Evolutionary conservation across 2,888 invertebrate genomes (phyloP).

Genomic region (Pharmacophagus antenor): DNA sequence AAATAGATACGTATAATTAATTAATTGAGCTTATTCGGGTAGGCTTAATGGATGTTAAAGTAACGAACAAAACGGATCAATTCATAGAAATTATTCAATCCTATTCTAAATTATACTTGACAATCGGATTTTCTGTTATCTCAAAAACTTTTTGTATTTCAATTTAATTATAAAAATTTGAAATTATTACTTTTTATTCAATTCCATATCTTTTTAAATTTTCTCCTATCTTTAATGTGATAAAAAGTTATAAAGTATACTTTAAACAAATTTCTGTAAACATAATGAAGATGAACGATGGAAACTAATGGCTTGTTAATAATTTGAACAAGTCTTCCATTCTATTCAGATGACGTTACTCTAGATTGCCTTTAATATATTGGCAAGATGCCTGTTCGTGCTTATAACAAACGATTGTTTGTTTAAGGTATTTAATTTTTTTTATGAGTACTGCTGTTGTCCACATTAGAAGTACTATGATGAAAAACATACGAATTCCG

Average conservation of each 20-base stretch:
- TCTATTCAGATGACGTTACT: slow-evolving; percentile 17
- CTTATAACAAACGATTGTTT: not conserved
- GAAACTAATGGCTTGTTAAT: slow-evolving; percentile 21
- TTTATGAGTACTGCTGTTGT: too few relatives aligned
- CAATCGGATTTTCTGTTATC: not conserved
- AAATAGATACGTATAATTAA: not conserved
- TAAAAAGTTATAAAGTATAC: not conserved
- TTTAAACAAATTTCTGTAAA: slow-evolving; percentile 15
- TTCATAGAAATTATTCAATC: not conserved
- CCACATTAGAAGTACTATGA: too few relatives aligned
- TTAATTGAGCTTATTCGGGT: not conserved
- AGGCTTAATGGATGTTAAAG: not conserved
- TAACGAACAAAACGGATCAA: slow-evolving; percentile 1
- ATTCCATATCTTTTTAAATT: not conserved
- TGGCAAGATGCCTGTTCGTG: slow-evolving; percentile 14
- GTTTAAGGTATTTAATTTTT: not conserved
- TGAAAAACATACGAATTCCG: too few relatives aligned
- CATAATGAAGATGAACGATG: slow-evolving; percentile 17
- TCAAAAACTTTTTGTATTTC: not conserved
- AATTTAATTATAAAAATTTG: not conserved
- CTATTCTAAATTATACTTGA: not conserved
- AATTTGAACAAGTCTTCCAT: slow-evolving; percentile 23
- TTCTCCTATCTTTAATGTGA: not conserved
- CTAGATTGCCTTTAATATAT: slow-evolving; percentile 15
- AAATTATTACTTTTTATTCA: not conserved